Base-by-base conservation (phyloP, 2,113 vertebrate genomes). In the Gila orcuttii region DNA sequence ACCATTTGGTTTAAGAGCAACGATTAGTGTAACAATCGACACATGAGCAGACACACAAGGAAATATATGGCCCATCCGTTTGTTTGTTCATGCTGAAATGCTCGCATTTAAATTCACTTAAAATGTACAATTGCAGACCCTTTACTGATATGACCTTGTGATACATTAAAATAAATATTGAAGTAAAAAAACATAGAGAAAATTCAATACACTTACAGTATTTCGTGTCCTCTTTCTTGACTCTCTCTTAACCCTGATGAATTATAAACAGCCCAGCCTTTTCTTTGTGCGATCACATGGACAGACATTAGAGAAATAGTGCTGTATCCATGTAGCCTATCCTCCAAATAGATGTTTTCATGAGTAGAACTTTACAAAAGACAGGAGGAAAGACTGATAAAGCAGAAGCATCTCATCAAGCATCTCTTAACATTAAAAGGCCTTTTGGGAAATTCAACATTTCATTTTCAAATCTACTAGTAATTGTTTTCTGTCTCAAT, bases 1-100 rank as follows among this genome's bases (percentile, higher is more conserved):
- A 50, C 62, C 28, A 68, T 66, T 68, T 68, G 45, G 62, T 57
- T 82, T 82, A 82, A 82, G 60, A 64, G 79, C 28, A 68, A 68
- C 10, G 15, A 50, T 82, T 82, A 68, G 15, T 68, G 42, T 62
- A 82, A 68, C 42, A 82, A 50, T 68, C 23, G 0, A 28, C 57
- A 59, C 1, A 31, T 55, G 11, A 36, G 4, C 47, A 55, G 21
- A 78, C 19, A 21, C 9, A 21, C 15, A 79, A 42, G 23, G 12
- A 62, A 62, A 80, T 28, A 28, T 25, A 19, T n/a, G 39, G 68
- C 36, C 21, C 23, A 45, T 13, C 23, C 5, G 12, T 25, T 62
- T 79, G 6, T 42, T 80, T 80, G 13, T 9, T 45, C 7, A 17
- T 6, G 42, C 28, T 60, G 12, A 62, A 79, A 79, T n/a, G 4